Base-by-base conservation (phyloP, 2,113 vertebrate species). In the Heterotilapia buettikoferi region DNA sequence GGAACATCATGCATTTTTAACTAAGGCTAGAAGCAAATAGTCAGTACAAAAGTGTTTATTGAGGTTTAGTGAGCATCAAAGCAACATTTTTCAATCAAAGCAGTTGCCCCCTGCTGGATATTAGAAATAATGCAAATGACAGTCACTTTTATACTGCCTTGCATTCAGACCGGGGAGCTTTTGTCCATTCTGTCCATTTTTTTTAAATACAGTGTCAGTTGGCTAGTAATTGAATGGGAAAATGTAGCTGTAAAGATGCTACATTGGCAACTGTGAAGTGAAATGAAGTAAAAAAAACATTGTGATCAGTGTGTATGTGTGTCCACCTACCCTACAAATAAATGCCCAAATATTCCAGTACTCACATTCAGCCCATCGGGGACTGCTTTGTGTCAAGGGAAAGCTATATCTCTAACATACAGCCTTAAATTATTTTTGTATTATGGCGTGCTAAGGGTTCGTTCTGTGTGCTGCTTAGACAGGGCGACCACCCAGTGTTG, bases 401-500 rank as follows among this genome's bases (percentile, higher is more conserved):
- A 76, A 47, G 43, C 24, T 76, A 76, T 47, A n/a, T 52, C 26
- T 13, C 26, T 50, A 52, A 29, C 71, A 47, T 47, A 50, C 0
- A n/a, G 26, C 26, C 16, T 47, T n/a, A 52, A 78, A 33, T 78
- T n/a, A 52, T 52, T 52, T 52, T 78, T 78, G 18, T 13, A 52
- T 78, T n/a, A n/a, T 52, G 73, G 26, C 16, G 7, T 52, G 3
- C 73, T 13, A n/a, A 50, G 45, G 73, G 10, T 78, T 56, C 11
- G 9, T 12, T 78, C 45, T 52, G 45, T 78, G 73, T 50, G 73
- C 45, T 52, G 26, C 61, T 50, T 43, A 24, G 86, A 52, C 26
- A 56, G 83, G 29, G 31, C 68, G 88, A 92, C 86, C 87, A 88
- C 88, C 83, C 57, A 89, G 79, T 86, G 61, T 43, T 54, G 56